Evolutionary conservation across 2,113 vertebrate species (phyloP), one percentile per base, ranked within the genome.

Genomic region (Sander lucioperca): DNA sequence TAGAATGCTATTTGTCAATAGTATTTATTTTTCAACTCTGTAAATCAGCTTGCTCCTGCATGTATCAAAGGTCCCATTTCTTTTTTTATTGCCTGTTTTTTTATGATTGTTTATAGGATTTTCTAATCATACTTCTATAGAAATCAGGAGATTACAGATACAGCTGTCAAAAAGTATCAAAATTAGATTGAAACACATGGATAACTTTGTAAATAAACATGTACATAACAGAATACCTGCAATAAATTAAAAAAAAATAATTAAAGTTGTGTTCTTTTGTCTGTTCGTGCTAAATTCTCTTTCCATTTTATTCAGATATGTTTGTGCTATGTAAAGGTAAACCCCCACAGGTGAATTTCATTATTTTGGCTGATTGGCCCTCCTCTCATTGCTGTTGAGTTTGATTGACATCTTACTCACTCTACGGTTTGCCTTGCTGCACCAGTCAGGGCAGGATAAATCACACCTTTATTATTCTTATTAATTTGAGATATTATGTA

Each of bases 11-110:
- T 88, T 90, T 95, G 93, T 95, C 92, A 90, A 96, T 94, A 95
- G 93, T 95, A 96, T 96, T 96, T 96, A 96, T 96, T 95, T 92
- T 86, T 87, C 82, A 92, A 80, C 87, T 86, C 86, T 91, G 84
- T 92, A 87, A 93, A 94, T 85, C 72, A 73, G 67, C 86, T 88
- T 84, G 72, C 74, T 88, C 43, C 48, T 80, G 88, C 79, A 91
- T 92, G 87, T 90, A 83, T 88, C 56, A 86, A 88, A 82, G 77
- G 78, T 90, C 76, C 74, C 69, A 8, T 88, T 91, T 73, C 67
- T 78, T 63, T 78, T 89, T 90, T 71, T 84, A 92, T 93, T 85
- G 90, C 92, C 82, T 27, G 73, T 87, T 86, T 92, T 61, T 89
- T 87, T 85, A 88, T 79, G 54, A 82, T 85, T 88, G 80, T 91